A percentile compares a stretch with the other conserved stretches of the same genome.
phyloP scores from a whole-genome alignment of 2,888 invertebrate species.

The Euzophera pinguis region DNA sequence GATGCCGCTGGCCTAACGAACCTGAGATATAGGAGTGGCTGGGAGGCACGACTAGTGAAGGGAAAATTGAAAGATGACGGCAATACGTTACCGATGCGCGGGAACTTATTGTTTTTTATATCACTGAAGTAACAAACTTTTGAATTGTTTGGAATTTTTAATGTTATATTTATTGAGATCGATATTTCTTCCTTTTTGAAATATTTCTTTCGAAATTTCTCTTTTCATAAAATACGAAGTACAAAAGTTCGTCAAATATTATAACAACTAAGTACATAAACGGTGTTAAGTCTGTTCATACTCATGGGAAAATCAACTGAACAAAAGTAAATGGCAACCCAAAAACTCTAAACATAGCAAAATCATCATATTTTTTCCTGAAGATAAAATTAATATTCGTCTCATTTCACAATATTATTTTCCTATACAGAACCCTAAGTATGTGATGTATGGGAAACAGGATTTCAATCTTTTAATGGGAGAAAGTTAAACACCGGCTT shows the following conservation, averaged over 20 bases:
- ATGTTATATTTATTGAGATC: not conserved
- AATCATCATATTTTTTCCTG: too few species aligned
- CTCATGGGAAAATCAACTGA: too few species aligned
- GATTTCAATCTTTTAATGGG: slow-evolving; percentile 2
- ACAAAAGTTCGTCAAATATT: too few species aligned
- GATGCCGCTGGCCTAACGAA: slow-evolving; percentile 6
- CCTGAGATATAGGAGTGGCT: slow-evolving; percentile 7
- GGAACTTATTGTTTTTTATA: not conserved
- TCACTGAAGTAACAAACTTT: not conserved
- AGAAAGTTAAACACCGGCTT: slow-evolving; percentile 9
- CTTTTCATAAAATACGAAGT: too few species aligned
- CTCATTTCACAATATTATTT: not conserved
- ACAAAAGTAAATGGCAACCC: too few species aligned
- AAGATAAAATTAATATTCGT: too few species aligned
- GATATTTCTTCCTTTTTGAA: not conserved
- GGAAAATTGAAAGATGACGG: slow-evolving; percentile 2
- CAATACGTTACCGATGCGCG: not conserved
- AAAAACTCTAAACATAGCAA: too few species aligned
- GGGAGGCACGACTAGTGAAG: slow-evolving; percentile 6
- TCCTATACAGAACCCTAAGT: not conserved
- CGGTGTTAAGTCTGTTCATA: too few species aligned
- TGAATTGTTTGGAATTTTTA: not conserved
- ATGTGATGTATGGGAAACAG: not conserved
- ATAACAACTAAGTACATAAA: too few species aligned
- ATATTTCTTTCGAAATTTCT: too few species aligned